A percentile compares a stretch with the other conserved stretches of the same genome.
phyloP scores from a whole-genome alignment of 2,113 vertebrate genomes.

The Leucosticte australis region DNA sequence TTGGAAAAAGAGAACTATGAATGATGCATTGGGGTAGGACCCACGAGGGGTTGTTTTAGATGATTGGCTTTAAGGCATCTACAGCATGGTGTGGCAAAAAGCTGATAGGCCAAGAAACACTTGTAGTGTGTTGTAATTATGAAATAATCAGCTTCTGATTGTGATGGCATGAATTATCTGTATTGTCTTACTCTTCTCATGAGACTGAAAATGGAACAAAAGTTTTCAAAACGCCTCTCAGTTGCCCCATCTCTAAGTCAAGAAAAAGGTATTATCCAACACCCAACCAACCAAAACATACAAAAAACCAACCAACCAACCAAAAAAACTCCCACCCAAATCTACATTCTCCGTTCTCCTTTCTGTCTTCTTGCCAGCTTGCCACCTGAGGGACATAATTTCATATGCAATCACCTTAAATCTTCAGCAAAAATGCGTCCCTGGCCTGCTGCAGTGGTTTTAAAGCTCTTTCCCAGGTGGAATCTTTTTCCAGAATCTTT shows the following conservation, averaged over 20 bases:
- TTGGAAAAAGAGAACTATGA: neutral
- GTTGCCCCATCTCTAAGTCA: neutral
- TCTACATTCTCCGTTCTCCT: neutral
- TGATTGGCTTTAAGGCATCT: neutral
- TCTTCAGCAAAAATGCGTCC: neutral
- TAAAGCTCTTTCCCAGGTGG: conserved; percentile 22
- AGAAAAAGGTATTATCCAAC: neutral
- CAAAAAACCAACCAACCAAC: neutral
- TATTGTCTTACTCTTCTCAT: neutral
- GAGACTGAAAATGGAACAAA: neutral
- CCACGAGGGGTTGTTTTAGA: neutral
- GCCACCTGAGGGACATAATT: neutral
- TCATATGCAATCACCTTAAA: neutral
- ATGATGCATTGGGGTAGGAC: neutral
- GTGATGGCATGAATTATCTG: no score
- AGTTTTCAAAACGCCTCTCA: neutral
- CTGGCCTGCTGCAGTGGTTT: neutral
- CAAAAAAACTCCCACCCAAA: neutral
- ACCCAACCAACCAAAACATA: neutral
- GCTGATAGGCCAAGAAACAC: neutral
- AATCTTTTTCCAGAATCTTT: conserved; percentile 51
- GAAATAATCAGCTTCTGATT: neutral
- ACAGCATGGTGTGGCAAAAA: neutral
- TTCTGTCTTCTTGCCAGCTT: neutral
- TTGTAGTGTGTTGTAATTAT: neutral